Percentiles rank a stretch among this genome's conserved stretches.
These are phyloP conservation scores for Marisa cornuarietis DNA, from an alignment of 1,140 invertebrate genomes.

Conservation along the genomic window DNA sequence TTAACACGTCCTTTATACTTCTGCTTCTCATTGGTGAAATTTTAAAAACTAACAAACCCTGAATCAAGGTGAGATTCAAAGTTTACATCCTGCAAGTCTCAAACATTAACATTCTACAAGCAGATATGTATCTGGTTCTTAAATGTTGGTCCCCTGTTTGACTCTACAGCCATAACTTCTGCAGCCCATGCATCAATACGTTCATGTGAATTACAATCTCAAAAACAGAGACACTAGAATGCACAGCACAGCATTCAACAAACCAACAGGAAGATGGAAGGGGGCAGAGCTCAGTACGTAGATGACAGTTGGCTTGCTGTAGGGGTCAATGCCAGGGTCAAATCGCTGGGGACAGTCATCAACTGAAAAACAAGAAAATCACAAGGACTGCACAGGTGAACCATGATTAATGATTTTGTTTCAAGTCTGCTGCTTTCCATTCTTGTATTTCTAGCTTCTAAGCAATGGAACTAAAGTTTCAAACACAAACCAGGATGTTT, in stretches of 20 bases:
- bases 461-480: background rate
- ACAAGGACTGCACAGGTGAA: slow-evolving; percentile 5
- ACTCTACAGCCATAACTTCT: no score
- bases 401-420: background rate
- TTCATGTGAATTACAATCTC: background rate
- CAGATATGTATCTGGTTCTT: no score
- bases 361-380: slow-evolving; percentile 46
- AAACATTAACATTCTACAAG: no score
- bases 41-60: no score
- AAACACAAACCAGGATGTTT: background rate
- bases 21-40: no score
- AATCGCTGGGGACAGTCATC: slow-evolving; percentile 65
- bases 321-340: slow-evolving; percentile 59
- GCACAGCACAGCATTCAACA: slow-evolving; percentile 5
- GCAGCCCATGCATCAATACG: no score
- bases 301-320: slow-evolving; percentile 53
- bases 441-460: background rate
- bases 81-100: no score
- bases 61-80: no score
- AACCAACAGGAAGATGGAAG: background rate
- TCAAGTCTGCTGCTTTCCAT: background rate
- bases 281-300: slow-evolving; percentile 49
- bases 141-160: no score
- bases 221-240: background rate
- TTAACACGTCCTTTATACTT: no score